Conservation (phyloP, 2,113 vertebrate species). For the Uria lomvia region DNA sequence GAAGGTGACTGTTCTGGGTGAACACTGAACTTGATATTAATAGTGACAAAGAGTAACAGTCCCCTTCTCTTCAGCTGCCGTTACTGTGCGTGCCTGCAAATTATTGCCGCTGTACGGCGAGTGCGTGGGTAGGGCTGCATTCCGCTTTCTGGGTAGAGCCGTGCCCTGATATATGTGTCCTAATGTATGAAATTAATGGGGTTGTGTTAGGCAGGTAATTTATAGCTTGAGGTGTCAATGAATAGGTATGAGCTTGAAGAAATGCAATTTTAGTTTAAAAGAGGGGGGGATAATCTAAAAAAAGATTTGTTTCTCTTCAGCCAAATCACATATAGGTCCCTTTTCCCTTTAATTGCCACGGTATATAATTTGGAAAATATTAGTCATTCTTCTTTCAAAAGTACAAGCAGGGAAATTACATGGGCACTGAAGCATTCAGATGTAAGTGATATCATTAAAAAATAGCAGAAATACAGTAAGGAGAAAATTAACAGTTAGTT, state of each 20-base stretch:
- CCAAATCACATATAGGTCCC: background rate
- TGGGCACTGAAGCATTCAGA: conserved; percentile 26
- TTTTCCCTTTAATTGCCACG: background rate
- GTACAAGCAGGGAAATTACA: conserved; percentile 24
- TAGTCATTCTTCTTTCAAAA: conserved; percentile 31
- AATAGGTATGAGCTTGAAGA: background rate
- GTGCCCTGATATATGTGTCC: background rate
- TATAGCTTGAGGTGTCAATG: background rate
- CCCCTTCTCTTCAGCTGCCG: background rate
- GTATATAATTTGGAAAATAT: conserved; percentile 22
- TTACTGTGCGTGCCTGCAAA: background rate
- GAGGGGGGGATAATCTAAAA: background rate
- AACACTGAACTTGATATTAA: background rate
- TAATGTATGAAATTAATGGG: background rate
- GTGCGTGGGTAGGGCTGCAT: background rate
- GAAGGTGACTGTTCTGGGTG: background rate
- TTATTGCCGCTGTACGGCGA: background rate
- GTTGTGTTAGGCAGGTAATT: background rate
- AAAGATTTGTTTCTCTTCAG: background rate
- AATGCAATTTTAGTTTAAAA: background rate
- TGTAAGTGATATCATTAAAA: conserved; percentile 16
- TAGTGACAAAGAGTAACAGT: background rate
- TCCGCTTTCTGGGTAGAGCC: background rate
- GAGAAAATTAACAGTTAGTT: conserved; percentile 21
- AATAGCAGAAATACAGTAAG: conserved; percentile 5